These are phyloP conservation scores for Adelges cooleyi DNA, from an alignment of 1,140 invertebrate species.

Conservation along the genomic window DNA sequence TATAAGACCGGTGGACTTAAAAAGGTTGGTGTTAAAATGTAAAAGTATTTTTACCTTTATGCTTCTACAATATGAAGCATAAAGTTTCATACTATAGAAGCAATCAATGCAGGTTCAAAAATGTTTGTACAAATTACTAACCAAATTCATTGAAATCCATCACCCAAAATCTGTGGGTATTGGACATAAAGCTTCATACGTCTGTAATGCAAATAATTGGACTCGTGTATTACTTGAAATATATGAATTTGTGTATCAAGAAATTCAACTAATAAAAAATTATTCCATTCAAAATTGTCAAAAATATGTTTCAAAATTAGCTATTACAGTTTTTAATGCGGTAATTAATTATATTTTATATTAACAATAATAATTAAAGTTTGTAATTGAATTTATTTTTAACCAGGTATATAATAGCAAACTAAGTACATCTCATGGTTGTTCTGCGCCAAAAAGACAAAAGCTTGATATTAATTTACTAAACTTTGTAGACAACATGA, in stretches of 20 bases:
- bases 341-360: background rate
- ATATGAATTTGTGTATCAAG: conserved; percentile 10
- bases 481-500: conserved; percentile 1
- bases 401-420: no score
- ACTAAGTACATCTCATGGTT: background rate
- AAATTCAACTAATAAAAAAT: conserved; percentile 11
- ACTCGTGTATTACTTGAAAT: background rate
- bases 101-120: conserved; percentile 6
- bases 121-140: background rate
- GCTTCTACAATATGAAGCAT: no score
- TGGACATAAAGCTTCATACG: background rate
- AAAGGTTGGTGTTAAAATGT: conserved; percentile 2
- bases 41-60: no score
- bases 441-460: background rate
- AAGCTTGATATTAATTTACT: conserved; percentile 3
- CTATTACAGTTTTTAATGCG: background rate
- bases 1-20: conserved; percentile 1
- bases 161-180: conserved; percentile 3
- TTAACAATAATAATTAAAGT: no score
- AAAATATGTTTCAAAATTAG: background rate
- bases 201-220: background rate
- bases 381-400: no score
- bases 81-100: background rate
- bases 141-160: conserved; percentile 10
- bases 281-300: background rate